These are phyloP conservation scores for Hypomecis atomaria DNA, from an alignment of 2,888 invertebrate genomes.

Conservation along the genomic window DNA sequence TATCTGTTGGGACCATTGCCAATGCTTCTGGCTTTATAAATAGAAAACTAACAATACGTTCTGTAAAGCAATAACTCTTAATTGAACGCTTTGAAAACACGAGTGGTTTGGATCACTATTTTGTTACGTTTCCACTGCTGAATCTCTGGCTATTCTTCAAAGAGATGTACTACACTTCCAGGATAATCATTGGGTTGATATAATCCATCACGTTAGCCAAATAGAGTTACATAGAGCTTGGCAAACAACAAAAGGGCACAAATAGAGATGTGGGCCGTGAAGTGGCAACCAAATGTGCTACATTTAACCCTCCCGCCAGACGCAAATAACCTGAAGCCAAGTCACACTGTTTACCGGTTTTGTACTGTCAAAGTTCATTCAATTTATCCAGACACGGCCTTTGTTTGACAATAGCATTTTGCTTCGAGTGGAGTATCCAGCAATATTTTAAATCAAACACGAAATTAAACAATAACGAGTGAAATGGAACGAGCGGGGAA, in stretches of 20 bases:
- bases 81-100: conserved; percentile 13
- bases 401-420: conserved; percentile 18
- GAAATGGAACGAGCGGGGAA: conserved; percentile 8
- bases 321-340: conserved; percentile 10
- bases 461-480: conserved; percentile 18
- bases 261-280: conserved; percentile 9
- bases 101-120: not conserved
- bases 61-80: conserved; percentile 16
- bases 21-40: conserved; percentile 21
- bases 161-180: not conserved
- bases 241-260: conserved; percentile 6
- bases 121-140: not conserved
- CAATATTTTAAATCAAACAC: conserved; percentile 14
- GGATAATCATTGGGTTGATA: not conserved
- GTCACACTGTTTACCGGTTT: conserved; percentile 16
- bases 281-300: conserved; percentile 14
- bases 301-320: conserved; percentile 7
- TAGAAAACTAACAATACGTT: conserved; percentile 25
- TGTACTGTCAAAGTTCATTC: conserved; percentile 14
- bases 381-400: conserved; percentile 11
- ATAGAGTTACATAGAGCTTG: conserved; percentile 2
- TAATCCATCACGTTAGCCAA: not conserved
- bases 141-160: not conserved
- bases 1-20: conserved; percentile 27
- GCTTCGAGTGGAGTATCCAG: conserved; percentile 3